These are phyloP conservation scores for Brachyhypopomus occidentalis DNA, from an alignment of 2,113 vertebrate genomes.

Conservation along the genomic window DNA sequence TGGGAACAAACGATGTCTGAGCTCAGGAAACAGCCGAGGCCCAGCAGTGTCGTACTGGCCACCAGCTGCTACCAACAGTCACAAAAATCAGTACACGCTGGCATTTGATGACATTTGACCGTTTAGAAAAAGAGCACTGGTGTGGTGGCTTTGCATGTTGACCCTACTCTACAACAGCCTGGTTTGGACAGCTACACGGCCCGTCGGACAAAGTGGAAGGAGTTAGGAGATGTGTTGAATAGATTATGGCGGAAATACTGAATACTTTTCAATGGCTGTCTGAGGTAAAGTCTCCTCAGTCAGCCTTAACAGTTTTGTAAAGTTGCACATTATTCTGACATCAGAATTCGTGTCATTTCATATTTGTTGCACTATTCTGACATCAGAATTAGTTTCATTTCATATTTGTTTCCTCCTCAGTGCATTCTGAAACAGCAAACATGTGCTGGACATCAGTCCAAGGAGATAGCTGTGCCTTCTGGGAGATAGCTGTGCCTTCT, in stretches of 20 bases:
- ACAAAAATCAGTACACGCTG: too few species aligned
- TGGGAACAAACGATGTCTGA: slow-evolving; percentile 48
- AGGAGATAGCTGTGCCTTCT: neutral
- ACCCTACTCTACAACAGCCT: too few species aligned
- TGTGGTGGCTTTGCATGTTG: too few species aligned
- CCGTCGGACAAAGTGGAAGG: too few species aligned
- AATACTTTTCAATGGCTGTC: neutral
- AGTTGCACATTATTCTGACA: neutral
- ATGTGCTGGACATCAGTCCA: neutral
- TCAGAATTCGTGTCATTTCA: neutral
- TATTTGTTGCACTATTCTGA: neutral
- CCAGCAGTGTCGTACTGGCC: neutral
- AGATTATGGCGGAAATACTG: neutral
- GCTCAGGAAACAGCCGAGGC: neutral
- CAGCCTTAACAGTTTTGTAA: neutral
- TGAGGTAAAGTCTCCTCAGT: neutral
- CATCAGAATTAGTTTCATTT: slow-evolving; percentile 3
- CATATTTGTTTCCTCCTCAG: neutral
- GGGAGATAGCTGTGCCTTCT: neutral
- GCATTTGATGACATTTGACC: too few species aligned
- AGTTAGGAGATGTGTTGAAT: neutral
- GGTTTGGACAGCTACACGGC: too few species aligned
- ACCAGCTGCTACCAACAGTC: neutral
- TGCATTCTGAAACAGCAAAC: neutral
- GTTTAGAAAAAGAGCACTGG: too few species aligned